These are phyloP conservation scores for Apolygus lucorum DNA, from an alignment of 1,140 invertebrate genomes.

Conservation along the genomic window DNA sequence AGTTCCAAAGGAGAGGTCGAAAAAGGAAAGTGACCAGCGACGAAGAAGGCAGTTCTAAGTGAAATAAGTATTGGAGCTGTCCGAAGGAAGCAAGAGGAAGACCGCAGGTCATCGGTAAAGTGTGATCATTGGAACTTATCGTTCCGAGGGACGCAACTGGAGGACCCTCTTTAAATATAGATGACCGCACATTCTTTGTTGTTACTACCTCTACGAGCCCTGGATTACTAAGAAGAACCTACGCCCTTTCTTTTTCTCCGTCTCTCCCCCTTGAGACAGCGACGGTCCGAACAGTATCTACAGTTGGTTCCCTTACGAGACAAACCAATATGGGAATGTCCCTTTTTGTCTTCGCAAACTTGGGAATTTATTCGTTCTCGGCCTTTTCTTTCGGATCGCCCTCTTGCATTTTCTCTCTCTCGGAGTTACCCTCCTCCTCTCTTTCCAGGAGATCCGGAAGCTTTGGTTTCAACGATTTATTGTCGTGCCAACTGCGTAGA, in stretches of 20 bases:
- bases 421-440: no score
- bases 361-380: background rate
- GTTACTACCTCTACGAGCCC: background rate
- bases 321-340: conserved; percentile 6
- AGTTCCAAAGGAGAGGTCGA: background rate
- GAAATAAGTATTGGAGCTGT: background rate
- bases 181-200: conserved; percentile 21
- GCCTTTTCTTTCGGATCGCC: background rate
- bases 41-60: background rate
- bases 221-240: conserved; percentile 2
- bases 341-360: conserved; percentile 5
- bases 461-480: no score
- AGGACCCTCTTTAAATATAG: conserved; percentile 18
- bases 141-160: background rate
- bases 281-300: background rate
- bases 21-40: background rate
- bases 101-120: conserved; percentile 1
- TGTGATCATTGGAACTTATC: conserved; percentile 20
- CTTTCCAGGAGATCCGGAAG: no score
- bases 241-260: background rate
- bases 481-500: no score
- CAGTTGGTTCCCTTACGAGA: background rate
- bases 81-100: background rate
- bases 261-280: background rate
- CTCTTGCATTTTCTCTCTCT: no score